Evolutionary conservation across 2,113 vertebrate species (phyloP), one percentile per base, ranked within the genome.

Genomic region (Trogon melanurus): DNA sequence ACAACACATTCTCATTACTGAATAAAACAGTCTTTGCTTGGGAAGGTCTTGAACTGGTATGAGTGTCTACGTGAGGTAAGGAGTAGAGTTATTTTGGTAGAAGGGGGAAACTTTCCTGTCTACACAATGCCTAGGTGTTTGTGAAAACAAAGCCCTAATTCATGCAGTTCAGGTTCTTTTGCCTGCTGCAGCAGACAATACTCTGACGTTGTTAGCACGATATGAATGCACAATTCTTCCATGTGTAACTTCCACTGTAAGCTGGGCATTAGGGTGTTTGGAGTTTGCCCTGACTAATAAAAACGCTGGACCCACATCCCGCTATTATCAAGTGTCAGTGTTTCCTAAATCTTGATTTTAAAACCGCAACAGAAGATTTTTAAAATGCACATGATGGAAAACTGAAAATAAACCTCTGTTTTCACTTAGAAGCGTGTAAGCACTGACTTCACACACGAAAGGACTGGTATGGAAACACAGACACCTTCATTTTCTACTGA

Each of bases 71-170:
- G 0, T 76, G 57, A 48, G 41, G 69, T 71, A 92, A 88, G 60
- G 48, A 91, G 74, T 44, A 71, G 23, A 11, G 48, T 91, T 89
- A 67, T 95, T 93, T 71, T 71, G 22, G 45, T 57, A 82, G 83
- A 85, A 75, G 62, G 16, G 36, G 38, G 5, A 16, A 85, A 51
- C 48, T 29, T 91, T 84, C 71, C 79, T 61, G 79, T 70, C 67
- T 61, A 53, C 48, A 92, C 85, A 92, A 84, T 80, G 53, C n/a
- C 50, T 89, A 95, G 85, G 85, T 93, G 75, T 93, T 88, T 66
- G 29, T 78, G 30, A 48, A 88, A 94, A 96, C 90, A 96, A 96
- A 93, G 88, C 61, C 61, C 69, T 86, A 75, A 93, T 93, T 96
- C 93, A 95, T 27, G 30, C 69, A 72, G 26, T 16, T 79, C 72